Conservation (phyloP, 2,888 invertebrate genomes). For the Prosopocoilus inquinatus region DNA sequence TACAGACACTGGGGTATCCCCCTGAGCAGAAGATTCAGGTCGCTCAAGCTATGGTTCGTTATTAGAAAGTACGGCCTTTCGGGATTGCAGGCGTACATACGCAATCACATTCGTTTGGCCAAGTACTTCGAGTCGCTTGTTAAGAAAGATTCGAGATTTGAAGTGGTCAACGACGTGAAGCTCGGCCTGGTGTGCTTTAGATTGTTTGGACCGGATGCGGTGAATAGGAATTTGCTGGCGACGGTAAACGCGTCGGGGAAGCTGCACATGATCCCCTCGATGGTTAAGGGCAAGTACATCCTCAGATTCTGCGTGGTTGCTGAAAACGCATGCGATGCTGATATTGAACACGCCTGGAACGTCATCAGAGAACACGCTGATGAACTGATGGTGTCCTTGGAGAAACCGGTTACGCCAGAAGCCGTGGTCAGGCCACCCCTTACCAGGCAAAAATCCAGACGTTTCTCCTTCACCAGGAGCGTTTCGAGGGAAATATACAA, state of each 20-base stretch:
- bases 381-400: slow-evolving; percentile 54
- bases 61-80: slow-evolving; percentile 76
- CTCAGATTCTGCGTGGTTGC: slow-evolving; percentile 75
- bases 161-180: slow-evolving; percentile 72
- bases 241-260: slow-evolving; percentile 80
- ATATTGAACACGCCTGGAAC: slow-evolving; percentile 67
- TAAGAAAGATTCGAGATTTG: slow-evolving; percentile 68
- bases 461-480: slow-evolving; percentile 59
- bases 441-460: slow-evolving; percentile 54
- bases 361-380: slow-evolving; percentile 61
- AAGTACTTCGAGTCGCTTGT: slow-evolving; percentile 71
- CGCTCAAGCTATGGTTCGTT: slow-evolving; percentile 88
- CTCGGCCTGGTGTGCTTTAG: slow-evolving; percentile 79
- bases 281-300: slow-evolving; percentile 72
- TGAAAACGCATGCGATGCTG: slow-evolving; percentile 71
- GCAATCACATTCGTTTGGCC: slow-evolving; percentile 77
- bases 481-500: slow-evolving; percentile 57
- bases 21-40: slow-evolving; percentile 77
- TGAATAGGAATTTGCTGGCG: slow-evolving; percentile 74
- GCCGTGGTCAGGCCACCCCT: slow-evolving; percentile 50
- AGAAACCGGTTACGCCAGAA: slow-evolving; percentile 47
- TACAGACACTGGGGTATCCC: slow-evolving; percentile 87
- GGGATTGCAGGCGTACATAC: slow-evolving; percentile 79
- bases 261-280: slow-evolving; percentile 83
- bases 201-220: slow-evolving; percentile 64